A percentile compares a stretch with the other conserved stretches of the same genome.
phyloP scores from a whole-genome alignment of 2,888 invertebrate species.

The Lathronympha strigana region DNA sequence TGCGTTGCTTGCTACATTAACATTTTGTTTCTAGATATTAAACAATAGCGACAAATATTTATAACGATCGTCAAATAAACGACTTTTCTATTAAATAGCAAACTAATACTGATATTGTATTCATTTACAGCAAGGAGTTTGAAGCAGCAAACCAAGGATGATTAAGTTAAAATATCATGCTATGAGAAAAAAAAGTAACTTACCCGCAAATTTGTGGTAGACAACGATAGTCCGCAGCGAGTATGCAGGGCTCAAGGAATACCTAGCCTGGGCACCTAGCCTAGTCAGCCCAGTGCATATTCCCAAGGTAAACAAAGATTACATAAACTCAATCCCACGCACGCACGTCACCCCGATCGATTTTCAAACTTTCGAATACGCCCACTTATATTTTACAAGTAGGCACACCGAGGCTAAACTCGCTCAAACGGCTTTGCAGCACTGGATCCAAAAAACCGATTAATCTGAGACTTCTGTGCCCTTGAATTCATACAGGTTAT shows the following conservation, averaged over 20 bases:
- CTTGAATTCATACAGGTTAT: constrained; percentile 83
- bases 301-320: constrained; percentile 84
- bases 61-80: background rate
- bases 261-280: constrained; percentile 58
- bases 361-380: constrained; percentile 83
- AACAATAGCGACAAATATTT: background rate
- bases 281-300: constrained; percentile 75
- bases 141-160: constrained; percentile 1
- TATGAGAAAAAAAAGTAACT: constrained; percentile 36
- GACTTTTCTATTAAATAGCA: background rate
- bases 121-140: constrained; percentile 4
- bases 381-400: constrained; percentile 75
- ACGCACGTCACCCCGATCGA: constrained; percentile 82
- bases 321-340: constrained; percentile 83
- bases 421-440: constrained; percentile 63
- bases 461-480: constrained; percentile 66
- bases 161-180: background rate
- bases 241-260: constrained; percentile 46
- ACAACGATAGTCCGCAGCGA: constrained; percentile 29
- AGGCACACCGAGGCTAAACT: constrained; percentile 60
- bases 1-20: background rate
- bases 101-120: background rate
- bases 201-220: constrained; percentile 45
- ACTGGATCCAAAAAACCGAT: constrained; percentile 71
- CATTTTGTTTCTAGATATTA: background rate